phyloP scores from a whole-genome alignment of 2,113 vertebrate genomes.

The Pluvianellus socialis region DNA sequence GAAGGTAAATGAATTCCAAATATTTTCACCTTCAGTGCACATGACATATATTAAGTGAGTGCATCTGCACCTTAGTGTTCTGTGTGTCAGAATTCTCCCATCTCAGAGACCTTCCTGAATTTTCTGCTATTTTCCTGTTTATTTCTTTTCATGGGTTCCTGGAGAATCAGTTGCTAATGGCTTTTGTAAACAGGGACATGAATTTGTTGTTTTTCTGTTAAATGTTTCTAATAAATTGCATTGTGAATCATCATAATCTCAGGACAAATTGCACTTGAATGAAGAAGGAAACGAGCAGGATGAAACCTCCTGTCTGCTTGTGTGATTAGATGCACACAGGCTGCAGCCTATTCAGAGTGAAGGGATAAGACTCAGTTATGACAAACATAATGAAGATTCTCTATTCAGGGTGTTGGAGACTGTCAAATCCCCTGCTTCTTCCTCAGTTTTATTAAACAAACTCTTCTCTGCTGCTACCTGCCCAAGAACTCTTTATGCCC shows the following conservation, averaged over 20 bases:
- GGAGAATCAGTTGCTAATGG: neutral
- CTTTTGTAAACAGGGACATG: neutral
- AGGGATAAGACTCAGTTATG: neutral
- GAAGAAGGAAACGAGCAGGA: neutral
- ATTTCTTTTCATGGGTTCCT: neutral
- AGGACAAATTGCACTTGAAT: neutral
- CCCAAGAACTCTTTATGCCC: neutral
- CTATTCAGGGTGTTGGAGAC: neutral
- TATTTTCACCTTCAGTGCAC: neutral
- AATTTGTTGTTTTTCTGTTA: neutral
- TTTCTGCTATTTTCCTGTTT: neutral
- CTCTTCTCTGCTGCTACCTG: neutral
- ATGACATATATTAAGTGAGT: neutral
- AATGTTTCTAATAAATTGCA: neutral
- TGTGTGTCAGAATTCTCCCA: neutral
- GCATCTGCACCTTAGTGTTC: neutral
- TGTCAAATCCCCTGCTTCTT: neutral
- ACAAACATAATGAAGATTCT: neutral
- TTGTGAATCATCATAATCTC: neutral
- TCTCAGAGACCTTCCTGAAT: neutral
- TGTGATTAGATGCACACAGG: neutral
- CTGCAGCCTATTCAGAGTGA: neutral
- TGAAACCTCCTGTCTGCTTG: neutral
- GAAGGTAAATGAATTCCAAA: neutral
- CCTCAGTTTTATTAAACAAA: neutral